Evolutionary conservation across 1,140 invertebrate genomes (phyloP).

Genomic region (Drosophila saltans): DNA sequence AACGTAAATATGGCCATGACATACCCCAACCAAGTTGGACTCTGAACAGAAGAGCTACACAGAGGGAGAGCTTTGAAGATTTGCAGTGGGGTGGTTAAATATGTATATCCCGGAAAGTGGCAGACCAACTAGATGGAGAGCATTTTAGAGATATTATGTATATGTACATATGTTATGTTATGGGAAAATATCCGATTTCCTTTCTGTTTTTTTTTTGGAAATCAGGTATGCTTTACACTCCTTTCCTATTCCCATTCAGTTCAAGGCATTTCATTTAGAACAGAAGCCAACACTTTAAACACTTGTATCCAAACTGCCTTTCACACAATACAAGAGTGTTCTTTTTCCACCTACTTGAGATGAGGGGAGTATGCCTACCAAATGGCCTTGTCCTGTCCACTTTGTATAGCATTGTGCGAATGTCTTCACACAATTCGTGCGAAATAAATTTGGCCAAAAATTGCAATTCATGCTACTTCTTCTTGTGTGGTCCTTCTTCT

Average conservation of each 20-base stretch:
- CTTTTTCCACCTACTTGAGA: background rate
- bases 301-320: background rate
- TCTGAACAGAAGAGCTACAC: background rate
- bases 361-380: background rate
- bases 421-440: slow-evolving; percentile 63
- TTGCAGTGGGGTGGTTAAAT: background rate
- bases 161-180: background rate
- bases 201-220: background rate
- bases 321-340: background rate
- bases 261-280: background rate
- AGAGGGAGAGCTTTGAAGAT: background rate
- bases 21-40: slow-evolving; percentile 10
- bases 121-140: background rate
- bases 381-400: slow-evolving; percentile 25
- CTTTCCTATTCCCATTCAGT: background rate
- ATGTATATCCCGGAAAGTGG: slow-evolving; percentile 1
- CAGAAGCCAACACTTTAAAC: background rate
- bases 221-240: background rate
- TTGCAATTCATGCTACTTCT: slow-evolving; percentile 62
- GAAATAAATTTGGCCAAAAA: slow-evolving; percentile 69
- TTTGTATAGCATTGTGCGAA: slow-evolving; percentile 46
- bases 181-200: slow-evolving; percentile 1
- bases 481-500: slow-evolving; percentile 9
- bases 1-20: slow-evolving; percentile 65
- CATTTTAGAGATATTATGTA: too few relatives aligned